Conservation (phyloP, 2,797 vertebrate species). For the Falco novaeseelandiae region DNA sequence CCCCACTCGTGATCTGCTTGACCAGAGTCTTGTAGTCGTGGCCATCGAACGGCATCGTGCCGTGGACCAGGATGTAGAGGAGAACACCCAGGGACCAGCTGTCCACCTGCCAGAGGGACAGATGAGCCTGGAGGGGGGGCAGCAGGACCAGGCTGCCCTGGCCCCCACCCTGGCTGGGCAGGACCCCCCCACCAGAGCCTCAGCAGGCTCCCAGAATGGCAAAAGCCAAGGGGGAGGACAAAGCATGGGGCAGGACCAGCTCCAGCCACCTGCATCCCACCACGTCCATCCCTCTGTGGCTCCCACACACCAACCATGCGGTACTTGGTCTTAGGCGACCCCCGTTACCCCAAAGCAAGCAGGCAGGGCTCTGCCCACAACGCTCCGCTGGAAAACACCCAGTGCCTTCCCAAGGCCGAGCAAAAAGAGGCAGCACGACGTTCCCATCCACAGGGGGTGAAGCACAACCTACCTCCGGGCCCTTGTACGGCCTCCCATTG, state of each 20-base stretch:
- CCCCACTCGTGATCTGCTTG: slow-evolving; percentile 91
- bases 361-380: background rate
- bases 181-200: background rate
- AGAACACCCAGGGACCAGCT: slow-evolving; percentile 97
- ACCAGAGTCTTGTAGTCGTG: slow-evolving; percentile 90
- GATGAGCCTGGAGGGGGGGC: background rate
- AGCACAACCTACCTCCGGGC: slow-evolving; percentile 82
- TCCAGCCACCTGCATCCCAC: background rate
- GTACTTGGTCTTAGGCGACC: accelerated
- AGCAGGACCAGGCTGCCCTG: background rate
- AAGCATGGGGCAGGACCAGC: accelerated
- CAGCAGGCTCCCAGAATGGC: accelerated
- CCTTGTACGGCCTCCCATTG: slow-evolving; percentile 91
- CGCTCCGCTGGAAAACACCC: background rate
- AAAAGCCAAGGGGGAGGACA: accelerated
- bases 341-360: background rate
- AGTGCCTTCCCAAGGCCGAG: accelerated
- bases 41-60: slow-evolving; percentile 95
- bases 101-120: slow-evolving; percentile 84
- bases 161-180: background rate
- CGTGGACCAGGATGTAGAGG: slow-evolving; percentile 93
- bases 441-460: accelerated
- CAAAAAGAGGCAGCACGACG: background rate
- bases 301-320: accelerated
- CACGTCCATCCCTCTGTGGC: accelerated